Evolutionary conservation across 1,140 invertebrate species (phyloP), one percentile per base, ranked within the genome.

Genomic region (Leptoteleia sp.): DNA sequence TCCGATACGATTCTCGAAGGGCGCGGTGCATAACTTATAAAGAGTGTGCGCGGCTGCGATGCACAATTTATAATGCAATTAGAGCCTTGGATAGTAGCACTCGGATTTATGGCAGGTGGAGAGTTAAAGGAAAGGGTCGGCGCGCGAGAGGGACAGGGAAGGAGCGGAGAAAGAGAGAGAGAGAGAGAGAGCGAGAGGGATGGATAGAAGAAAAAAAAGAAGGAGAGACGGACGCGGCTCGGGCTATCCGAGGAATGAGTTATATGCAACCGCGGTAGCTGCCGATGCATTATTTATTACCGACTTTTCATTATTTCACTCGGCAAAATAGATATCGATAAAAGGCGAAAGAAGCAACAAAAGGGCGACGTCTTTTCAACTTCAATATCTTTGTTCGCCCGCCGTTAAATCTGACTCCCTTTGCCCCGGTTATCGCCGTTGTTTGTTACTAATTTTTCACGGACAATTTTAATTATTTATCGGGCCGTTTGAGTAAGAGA

Each of bases 61-160:
- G 82, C 85, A 87, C 87, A 89, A 89, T 89, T 89, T 89, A 89
- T 89, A 88, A 89, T 88, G 87, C 88, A 89, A 89, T 89, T 89
- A 89, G 86, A 88, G 85, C 83, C 84, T 83, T 73, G 82, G 84
- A 88, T 88, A 84, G 87, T 88, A 88, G 87, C 86, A 82, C 83
- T 84, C 85, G 86, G 84, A 88, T 89, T 88, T 89, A 89, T 87
- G 87, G 86, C 85, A 84, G 85, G 80, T 81, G 79, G 83, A 83
- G 84, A 84, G 82, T 84, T 82, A 72, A 72, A 81, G 78, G 45
- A 67, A 70, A 55, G 54, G 47, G 76, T 68, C 54, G 67, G 72
- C 40, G 37, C 13, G 45, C 27, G 54, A 29, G 33, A 35, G 33
- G 31, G 27, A 61, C 62, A 16, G 37, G 54, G 68, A 25, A 55